Evolutionary conservation across 1,140 invertebrate genomes (phyloP).

Genomic region (Drosophila arawakana): DNA sequence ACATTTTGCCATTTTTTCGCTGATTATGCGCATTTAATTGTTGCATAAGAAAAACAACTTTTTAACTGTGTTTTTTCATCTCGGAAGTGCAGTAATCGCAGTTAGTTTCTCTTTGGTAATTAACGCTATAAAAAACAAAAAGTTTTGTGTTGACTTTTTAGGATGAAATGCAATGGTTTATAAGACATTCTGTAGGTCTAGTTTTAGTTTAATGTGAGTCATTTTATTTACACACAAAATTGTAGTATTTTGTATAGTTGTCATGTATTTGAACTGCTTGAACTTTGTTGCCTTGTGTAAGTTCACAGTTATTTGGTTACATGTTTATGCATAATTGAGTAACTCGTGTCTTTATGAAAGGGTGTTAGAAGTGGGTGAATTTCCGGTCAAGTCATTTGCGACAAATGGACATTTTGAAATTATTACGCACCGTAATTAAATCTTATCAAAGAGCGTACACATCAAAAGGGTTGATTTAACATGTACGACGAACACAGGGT

Average conservation of each 20-base stretch:
- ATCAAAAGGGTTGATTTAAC: not conserved
- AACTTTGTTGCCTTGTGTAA: no score
- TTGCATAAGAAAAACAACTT: conserved; percentile 23
- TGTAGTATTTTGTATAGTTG: not conserved
- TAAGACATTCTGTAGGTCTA: not conserved
- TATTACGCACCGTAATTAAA: conserved; percentile 68
- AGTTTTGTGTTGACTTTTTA: not conserved
- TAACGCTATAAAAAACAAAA: conserved; percentile 16
- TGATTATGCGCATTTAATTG: conserved; percentile 34
- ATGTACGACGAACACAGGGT: not conserved
- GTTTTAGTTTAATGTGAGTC: not conserved
- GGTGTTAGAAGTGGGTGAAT: conserved; percentile 8
- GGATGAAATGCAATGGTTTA: not conserved
- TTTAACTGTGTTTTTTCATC: conserved; percentile 32
- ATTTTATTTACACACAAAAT: not conserved
- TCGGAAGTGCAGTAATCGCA: conserved; percentile 17
- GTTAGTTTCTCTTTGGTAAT: conserved; percentile 9
- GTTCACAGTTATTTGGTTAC: not conserved
- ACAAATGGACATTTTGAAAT: conserved; percentile 69
- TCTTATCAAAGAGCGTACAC: conserved; percentile 54
- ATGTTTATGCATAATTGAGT: conserved; percentile 19
- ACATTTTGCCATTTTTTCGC: not conserved
- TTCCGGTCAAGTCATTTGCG: conserved; percentile 55
- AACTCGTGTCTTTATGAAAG: not conserved
- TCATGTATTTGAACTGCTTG: not conserved